Evolutionary conservation across 2,113 vertebrate genomes (phyloP).

Genomic region (Mixornis gularis): DNA sequence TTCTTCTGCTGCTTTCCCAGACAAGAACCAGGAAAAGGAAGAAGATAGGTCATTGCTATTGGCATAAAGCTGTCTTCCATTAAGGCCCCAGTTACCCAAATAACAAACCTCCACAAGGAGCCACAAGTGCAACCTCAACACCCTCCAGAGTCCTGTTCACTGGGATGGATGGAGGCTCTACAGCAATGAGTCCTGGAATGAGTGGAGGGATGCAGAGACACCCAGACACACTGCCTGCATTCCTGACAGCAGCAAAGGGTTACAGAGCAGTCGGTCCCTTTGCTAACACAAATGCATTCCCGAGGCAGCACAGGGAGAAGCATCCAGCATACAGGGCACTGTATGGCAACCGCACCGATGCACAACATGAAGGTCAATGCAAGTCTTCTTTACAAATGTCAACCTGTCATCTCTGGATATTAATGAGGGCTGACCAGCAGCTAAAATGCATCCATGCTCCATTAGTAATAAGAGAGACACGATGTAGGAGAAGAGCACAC

Average conservation of each 20-base stretch:
- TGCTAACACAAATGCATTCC: background rate
- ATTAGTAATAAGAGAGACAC: constrained; percentile 52
- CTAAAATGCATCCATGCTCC: constrained; percentile 63
- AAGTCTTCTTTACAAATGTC: constrained; percentile 63
- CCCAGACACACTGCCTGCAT: background rate
- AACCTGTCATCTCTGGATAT: constrained; percentile 63
- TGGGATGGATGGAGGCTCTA: background rate
- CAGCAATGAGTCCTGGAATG: background rate
- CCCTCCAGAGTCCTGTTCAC: accelerated
- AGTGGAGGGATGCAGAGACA: background rate
- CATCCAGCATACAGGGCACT: constrained; percentile 30
- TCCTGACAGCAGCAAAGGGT: background rate
- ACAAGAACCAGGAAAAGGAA: background rate
- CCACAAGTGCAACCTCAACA: background rate
- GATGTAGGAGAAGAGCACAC: constrained; percentile 17
- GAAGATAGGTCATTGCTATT: accelerated
- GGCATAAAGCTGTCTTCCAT: background rate
- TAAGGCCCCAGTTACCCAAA: background rate
- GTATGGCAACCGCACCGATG: constrained; percentile 19
- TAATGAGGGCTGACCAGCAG: constrained; percentile 67
- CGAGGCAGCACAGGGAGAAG: background rate
- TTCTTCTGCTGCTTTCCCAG: background rate
- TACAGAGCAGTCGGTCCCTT: background rate
- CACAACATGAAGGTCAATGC: constrained; percentile 62
- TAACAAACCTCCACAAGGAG: background rate